These are phyloP conservation scores for Zelostemma sp. DNA, from an alignment of 1,140 invertebrate species.

Conservation along the genomic window DNA sequence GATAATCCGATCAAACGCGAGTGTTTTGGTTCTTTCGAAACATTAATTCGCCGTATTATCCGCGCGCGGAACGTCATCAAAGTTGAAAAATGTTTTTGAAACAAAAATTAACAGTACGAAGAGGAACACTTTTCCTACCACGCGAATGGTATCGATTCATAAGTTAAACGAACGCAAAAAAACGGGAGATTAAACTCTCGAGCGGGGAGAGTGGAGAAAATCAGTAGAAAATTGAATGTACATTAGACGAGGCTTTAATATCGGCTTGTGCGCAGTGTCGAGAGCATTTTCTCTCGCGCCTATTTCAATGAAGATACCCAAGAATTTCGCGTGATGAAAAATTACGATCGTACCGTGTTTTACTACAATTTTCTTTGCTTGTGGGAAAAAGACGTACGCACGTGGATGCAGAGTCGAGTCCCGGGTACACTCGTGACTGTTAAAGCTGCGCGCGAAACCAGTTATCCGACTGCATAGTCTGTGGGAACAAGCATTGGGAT, in stretches of 20 bases:
- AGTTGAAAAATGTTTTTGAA: background rate
- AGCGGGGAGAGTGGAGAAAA: conserved; percentile 3
- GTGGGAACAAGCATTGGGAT: conserved; percentile 47
- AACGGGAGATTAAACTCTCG: too few species aligned
- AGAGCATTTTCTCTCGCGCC: conserved; percentile 13
- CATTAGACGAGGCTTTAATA: conserved; percentile 3
- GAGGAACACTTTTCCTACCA: too few species aligned
- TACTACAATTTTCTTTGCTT: conserved; percentile 44
- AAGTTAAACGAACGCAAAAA: too few species aligned
- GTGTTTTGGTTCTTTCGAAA: background rate
- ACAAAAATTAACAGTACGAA: too few species aligned
- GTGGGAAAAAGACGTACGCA: conserved; percentile 48
- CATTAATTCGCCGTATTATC: background rate
- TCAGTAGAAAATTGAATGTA: conserved; percentile 3
- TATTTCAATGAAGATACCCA: conserved; percentile 34
- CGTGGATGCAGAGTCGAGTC: conserved; percentile 37
- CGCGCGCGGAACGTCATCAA: background rate
- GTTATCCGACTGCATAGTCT: conserved; percentile 41
- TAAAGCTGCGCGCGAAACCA: conserved; percentile 50
- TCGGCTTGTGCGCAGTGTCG: background rate
- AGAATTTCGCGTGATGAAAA: conserved; percentile 37
- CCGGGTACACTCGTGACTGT: conserved; percentile 45
- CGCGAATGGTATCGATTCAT: too few species aligned
- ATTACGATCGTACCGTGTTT: conserved; percentile 39
- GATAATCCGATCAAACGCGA: conserved; percentile 2